Conservation (phyloP, 2,797 vertebrate species). For the Chrosomus eos region DNA sequence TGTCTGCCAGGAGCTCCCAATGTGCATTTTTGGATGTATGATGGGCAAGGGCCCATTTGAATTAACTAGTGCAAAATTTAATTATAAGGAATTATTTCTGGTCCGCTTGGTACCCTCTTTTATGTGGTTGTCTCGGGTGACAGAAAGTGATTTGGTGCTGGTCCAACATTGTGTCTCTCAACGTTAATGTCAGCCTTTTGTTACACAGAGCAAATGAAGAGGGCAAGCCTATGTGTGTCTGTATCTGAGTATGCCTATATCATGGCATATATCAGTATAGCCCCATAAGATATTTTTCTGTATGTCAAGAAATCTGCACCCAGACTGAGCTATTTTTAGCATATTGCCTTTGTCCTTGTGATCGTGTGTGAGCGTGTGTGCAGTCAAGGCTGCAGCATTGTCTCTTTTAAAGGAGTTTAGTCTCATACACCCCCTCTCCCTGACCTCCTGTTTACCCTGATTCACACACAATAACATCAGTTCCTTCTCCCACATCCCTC, state of each 20-base stretch:
- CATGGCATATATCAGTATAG: slow-evolving; percentile 12
- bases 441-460: slow-evolving; percentile 51
- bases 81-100: slow-evolving; percentile 74
- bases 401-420: slow-evolving; percentile 34
- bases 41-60: slow-evolving; percentile 56
- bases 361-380: slow-evolving; percentile 21
- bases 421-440: slow-evolving; percentile 27
- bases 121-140: slow-evolving; percentile 64
- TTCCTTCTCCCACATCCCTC: slow-evolving; percentile 63
- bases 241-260: slow-evolving; percentile 17
- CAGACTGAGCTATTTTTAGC: slow-evolving; percentile 33
- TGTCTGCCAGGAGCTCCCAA: slow-evolving; percentile 36
- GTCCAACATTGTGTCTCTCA: slow-evolving; percentile 37
- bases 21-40: slow-evolving; percentile 30
- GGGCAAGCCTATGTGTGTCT: not conserved
- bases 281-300: slow-evolving; percentile 24
- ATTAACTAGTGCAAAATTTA: slow-evolving; percentile 70
- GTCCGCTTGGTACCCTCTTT: slow-evolving; percentile 67
- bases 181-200: slow-evolving; percentile 28
- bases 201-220: not conserved
- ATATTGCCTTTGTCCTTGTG: slow-evolving; percentile 28
- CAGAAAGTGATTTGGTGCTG: slow-evolving; percentile 41
- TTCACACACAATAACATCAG: slow-evolving; percentile 57
- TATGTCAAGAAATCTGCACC: slow-evolving; percentile 12
- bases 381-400: slow-evolving; percentile 16